Evolutionary conservation across 2,888 invertebrate genomes (phyloP).

Genomic region (Eilema depressum): DNA sequence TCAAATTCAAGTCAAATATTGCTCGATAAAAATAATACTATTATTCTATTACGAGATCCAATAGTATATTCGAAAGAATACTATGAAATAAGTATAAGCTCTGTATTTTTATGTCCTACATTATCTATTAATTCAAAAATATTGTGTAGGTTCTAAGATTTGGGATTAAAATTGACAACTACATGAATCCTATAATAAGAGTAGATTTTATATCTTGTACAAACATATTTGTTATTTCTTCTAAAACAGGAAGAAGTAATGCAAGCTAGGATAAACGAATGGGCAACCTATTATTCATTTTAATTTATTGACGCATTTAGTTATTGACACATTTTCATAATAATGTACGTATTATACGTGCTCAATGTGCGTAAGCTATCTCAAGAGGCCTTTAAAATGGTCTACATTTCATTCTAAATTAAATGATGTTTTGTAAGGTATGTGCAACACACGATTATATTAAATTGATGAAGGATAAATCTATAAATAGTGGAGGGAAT

Average conservation of each 20-base stretch:
- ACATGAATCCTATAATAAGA: conserved; percentile 29
- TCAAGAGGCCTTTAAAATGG: neutral
- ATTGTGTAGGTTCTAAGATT: conserved; percentile 33
- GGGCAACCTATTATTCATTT: neutral
- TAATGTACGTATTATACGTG: neutral
- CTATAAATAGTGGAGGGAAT: conserved; percentile 82
- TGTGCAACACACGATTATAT: conserved; percentile 57
- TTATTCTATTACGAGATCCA: conserved; percentile 17
- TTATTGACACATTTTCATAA: conserved; percentile 4
- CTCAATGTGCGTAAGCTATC: neutral
- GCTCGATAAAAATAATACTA: conserved; percentile 14
- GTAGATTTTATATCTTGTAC: neutral
- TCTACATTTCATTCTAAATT: conserved; percentile 9
- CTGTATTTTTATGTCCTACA: conserved; percentile 28
- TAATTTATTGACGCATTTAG: neutral
- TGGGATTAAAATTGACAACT: conserved; percentile 43
- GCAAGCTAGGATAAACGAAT: neutral
- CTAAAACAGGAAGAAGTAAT: neutral
- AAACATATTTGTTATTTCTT: neutral
- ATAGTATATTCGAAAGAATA: conserved; percentile 21
- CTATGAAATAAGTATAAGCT: conserved; percentile 24
- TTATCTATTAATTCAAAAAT: conserved; percentile 29
- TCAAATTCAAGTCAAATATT: conserved; percentile 16
- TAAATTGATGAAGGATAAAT: conserved; percentile 60
- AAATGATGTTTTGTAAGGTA: conserved; percentile 34